Base-by-base conservation (phyloP, 1,140 invertebrate genomes). In the Aphelinus certus region DNA sequence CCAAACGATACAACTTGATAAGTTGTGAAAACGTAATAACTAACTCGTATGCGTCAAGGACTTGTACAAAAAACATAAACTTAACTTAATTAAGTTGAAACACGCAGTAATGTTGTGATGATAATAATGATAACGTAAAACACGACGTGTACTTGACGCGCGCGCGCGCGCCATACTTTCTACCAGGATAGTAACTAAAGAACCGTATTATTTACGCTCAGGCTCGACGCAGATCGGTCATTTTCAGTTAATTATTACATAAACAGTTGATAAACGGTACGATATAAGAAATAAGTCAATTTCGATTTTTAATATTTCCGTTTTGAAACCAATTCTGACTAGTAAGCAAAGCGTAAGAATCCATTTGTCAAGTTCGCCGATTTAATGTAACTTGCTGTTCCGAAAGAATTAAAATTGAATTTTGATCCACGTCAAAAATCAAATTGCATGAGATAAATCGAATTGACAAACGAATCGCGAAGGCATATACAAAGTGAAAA, bases 121-220 rank as follows among this genome's bases (percentile, higher is more conserved):
- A 62, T 53, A 61, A 62, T 67, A 68, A 73, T 53, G 51, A 73
- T 73, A 79, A 81, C 61, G 74, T 81, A 79, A 80, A 79, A 81
- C 76, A 72, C 72, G 45, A 71, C 60, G 69, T 73, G 53, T 63
- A 57, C 6, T 71, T 46, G 10, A 65, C 63, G 68, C 68, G 74
- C 7, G 72, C 69, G 65, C 75, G 64, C 75, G 65, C 64, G 66
- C 46, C 48, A 57, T 69, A 73, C 45, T 55, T 26, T 80, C 80
- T 85, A 85, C 76, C 76, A 81, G 78, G 84, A 85, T 87, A 87
- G 85, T 87, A 87, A 87, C 86, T 87, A 86, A 87, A 85, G 81
- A 86, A 87, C 85, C 85, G 86, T 85, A 86, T 81, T 86, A 78
- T 83, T 83, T 80, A 77, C 79, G 78, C 77, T 80, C 77, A 80